Base-by-base conservation (phyloP, 2,113 vertebrate species). In the Riparia riparia region DNA sequence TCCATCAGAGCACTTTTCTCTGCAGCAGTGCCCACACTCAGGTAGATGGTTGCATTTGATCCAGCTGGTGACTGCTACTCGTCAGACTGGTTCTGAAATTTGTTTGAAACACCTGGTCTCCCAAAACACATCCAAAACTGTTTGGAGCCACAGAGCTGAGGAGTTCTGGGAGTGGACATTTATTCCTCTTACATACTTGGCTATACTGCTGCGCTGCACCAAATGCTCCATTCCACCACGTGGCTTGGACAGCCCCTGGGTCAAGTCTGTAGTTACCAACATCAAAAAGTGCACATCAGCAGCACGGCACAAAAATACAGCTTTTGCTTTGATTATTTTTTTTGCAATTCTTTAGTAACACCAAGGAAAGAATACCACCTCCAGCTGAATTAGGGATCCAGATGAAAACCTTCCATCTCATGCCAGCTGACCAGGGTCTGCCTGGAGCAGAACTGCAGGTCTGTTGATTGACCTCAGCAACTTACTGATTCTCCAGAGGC, bases 21-120 rank as follows among this genome's bases (percentile, higher is more conserved):
- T 61, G 34, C 24, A n/a, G 34, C 24, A 29, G 25, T 34, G 25
- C 32, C n/a, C 42, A 21, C 1, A 0, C 0, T 0, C 13, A 21
- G 58, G 4, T 45, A 29, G 7, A 26, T 63, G 12, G 3, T 41
- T 42, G 17, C 18, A 5, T 49, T 74, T 51, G 34, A 41, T 81
- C 39, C 21, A 15, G 14, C 14, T 3, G 1, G 15, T 66, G 60
- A 28, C 17, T 50, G 31, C 71, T 80, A 2, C 37, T 74, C 31
- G 29, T 44, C 47, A 82, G 39, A 1, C 29, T 76, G 39, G n/a
- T 51, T 69, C 50, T 82, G 80, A 82, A 50, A 71, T 34, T 25
- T 42, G 8, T 50, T 69, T 54, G 47, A 31, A 86, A 29, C 1
- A 2, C 17, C n/a, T 34, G 14, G 12, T 93, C 9, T 81, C 44